Evolutionary conservation across 2,113 vertebrate genomes (phyloP).

Genomic region (Fregetta grallaria): DNA sequence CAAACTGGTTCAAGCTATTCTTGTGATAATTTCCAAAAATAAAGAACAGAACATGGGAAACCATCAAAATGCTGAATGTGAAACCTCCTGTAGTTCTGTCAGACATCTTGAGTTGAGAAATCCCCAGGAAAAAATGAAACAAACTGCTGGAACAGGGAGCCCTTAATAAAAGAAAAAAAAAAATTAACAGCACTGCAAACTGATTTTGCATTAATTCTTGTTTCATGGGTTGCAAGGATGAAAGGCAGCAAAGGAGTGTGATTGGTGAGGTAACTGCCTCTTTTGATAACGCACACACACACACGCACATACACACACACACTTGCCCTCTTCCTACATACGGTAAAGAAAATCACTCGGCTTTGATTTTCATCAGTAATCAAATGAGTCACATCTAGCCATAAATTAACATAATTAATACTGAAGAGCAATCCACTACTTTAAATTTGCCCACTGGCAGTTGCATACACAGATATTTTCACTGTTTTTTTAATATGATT

Average conservation of each 20-base stretch:
- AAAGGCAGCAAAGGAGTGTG: constrained; percentile 6
- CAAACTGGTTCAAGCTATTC: constrained; percentile 42
- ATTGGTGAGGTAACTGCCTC: background rate
- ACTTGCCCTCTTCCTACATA: background rate
- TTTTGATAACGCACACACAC: background rate
- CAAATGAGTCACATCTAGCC: constrained; percentile 35
- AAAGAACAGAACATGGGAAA: constrained; percentile 31
- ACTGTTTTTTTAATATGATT: background rate
- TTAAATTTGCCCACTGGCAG: constrained; percentile 37
- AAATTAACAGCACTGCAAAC: background rate
- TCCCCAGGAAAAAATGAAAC: background rate
- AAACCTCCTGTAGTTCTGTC: background rate
- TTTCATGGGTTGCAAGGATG: background rate
- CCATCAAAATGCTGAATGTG: background rate
- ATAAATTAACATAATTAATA: constrained; percentile 59
- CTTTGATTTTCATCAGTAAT: constrained; percentile 52
- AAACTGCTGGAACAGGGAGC: background rate
- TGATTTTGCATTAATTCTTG: constrained; percentile 18
- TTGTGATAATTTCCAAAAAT: constrained; percentile 38
- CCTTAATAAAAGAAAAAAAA: background rate
- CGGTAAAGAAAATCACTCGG: background rate
- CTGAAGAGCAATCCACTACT: constrained; percentile 35
- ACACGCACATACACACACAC: background rate
- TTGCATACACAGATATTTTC: background rate
- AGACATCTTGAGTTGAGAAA: constrained; percentile 1